Conservation (phyloP, 2,888 invertebrate genomes). For the Idaea biselata region DNA sequence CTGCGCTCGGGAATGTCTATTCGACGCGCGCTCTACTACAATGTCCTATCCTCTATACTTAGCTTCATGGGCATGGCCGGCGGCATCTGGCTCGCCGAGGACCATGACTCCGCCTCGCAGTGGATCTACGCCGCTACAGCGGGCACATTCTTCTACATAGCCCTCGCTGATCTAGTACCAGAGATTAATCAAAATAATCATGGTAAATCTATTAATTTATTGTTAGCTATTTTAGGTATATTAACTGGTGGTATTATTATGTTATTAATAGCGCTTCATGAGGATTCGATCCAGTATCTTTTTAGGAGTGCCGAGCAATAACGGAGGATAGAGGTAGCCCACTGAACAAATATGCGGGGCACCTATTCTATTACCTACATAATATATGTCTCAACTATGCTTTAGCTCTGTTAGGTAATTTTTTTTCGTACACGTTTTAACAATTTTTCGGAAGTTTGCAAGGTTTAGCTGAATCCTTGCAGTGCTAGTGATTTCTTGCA, state of each 20-base stretch:
- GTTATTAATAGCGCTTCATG: constrained; percentile 87
- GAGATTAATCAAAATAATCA: constrained; percentile 80
- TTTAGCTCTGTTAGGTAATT: too few relatives aligned
- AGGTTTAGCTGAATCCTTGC: too few relatives aligned
- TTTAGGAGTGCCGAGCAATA: constrained; percentile 72
- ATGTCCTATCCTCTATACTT: constrained; percentile 86
- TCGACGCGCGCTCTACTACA: constrained; percentile 85
- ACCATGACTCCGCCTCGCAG: constrained; percentile 83
- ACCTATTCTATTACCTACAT: too few relatives aligned
- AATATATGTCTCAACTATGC: too few relatives aligned
- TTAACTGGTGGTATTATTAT: constrained; percentile 85
- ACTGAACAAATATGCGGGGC: constrained; percentile 9
- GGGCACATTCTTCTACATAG: constrained; percentile 90
- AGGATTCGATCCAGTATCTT: constrained; percentile 79
- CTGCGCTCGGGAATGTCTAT: constrained; percentile 88
- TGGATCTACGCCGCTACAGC: constrained; percentile 91
- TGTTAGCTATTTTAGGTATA: constrained; percentile 85
- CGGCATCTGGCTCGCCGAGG: constrained; percentile 85
- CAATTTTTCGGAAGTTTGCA: too few relatives aligned
- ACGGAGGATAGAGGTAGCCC: constrained; percentile 15
- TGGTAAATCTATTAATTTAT: constrained; percentile 75
- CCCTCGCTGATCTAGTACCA: constrained; percentile 88
- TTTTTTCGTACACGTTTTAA: too few relatives aligned
- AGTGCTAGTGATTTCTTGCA: too few relatives aligned
- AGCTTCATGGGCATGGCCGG: constrained; percentile 88